A percentile compares a stretch with the other conserved stretches of the same genome.
Conservation (phyloP, 2,113 vertebrate genomes). For the Ursus arctos region DNA sequence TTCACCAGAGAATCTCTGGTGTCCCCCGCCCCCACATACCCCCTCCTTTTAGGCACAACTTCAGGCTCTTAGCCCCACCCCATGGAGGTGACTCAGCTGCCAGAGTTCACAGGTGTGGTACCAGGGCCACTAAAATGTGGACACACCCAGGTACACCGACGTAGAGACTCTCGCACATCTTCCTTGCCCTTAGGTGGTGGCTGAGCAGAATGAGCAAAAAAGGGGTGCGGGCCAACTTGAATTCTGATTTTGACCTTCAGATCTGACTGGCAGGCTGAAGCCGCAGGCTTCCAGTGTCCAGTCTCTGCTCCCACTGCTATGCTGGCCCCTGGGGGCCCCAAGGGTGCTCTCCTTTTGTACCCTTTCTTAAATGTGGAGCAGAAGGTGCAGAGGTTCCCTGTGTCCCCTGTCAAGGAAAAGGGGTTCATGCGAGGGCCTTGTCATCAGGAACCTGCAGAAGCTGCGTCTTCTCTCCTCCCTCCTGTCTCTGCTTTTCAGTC, state of each 20-base stretch:
- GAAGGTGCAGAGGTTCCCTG: neutral
- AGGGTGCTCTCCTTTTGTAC: neutral
- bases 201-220: neutral
- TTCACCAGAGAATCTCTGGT: neutral
- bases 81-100: constrained; percentile 38
- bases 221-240: neutral
- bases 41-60: neutral
- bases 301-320: neutral
- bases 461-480: neutral
- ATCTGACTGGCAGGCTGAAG: neutral
- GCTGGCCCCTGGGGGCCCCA: neutral
- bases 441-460: neutral
- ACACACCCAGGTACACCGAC: neutral
- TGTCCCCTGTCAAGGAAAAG: neutral
- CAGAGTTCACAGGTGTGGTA: constrained; percentile 45
- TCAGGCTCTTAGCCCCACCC: neutral
- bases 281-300: neutral
- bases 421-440: neutral
- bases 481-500: neutral
- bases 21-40: neutral
- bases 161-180: neutral
- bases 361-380: neutral
- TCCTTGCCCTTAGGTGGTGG: neutral
- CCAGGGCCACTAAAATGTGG: neutral
- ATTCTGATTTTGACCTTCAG: neutral